Evolutionary conservation across 1,140 invertebrate species (phyloP).

Genomic region (Cydia strobilella): DNA sequence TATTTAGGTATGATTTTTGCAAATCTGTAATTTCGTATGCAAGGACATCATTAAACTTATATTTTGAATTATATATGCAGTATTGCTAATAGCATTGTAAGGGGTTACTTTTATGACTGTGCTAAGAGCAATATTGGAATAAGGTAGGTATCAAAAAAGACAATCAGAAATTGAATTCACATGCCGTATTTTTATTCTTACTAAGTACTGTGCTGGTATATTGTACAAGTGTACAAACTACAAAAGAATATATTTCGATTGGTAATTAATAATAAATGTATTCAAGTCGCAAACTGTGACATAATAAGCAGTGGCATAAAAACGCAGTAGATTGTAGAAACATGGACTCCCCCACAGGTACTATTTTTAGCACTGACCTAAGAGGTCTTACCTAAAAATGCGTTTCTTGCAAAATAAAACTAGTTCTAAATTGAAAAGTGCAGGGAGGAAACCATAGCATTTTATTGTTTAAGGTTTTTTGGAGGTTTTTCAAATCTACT

Average conservation of each 20-base stretch:
- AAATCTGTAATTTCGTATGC: neutral
- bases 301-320: neutral
- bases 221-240: too few relatives aligned
- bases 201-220: too few relatives aligned
- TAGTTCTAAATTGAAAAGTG: too few relatives aligned
- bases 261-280: neutral
- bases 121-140: neutral
- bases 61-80: too few relatives aligned
- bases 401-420: neutral
- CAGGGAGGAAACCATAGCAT: too few relatives aligned
- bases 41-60: neutral
- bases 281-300: neutral
- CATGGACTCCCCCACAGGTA: neutral
- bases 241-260: too few relatives aligned
- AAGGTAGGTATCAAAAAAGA: neutral
- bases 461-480: too few relatives aligned
- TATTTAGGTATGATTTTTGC: conserved; percentile 26
- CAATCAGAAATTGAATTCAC: neutral
- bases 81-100: too few relatives aligned
- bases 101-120: neutral
- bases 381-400: neutral
- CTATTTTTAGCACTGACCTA: conserved; percentile 8
- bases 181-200: too few relatives aligned
- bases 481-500: too few relatives aligned
- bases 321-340: neutral